A percentile compares a stretch with the other conserved stretches of the same genome.
Conservation (phyloP, 1,140 invertebrate genomes). For the Microplitis mediator region DNA sequence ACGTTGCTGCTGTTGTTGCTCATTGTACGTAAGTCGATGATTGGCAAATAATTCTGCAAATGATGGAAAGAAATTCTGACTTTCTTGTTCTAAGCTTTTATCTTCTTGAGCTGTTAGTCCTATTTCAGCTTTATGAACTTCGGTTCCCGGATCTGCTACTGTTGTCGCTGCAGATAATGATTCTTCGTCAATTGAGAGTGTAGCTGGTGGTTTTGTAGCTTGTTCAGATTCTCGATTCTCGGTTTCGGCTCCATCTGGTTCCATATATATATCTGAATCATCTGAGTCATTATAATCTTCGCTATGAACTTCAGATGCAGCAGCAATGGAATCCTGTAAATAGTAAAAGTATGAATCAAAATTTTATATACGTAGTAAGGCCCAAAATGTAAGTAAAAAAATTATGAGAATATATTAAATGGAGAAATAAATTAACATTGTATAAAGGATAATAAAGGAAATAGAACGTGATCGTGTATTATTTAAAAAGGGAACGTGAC, state of each 20-base stretch:
- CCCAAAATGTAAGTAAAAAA: too few species aligned
- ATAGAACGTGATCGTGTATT: neutral
- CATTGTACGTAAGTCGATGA: conserved; percentile 50
- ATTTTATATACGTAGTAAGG: too few species aligned
- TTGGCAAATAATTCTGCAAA: conserved; percentile 62
- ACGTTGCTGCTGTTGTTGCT: conserved; percentile 53
- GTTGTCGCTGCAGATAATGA: neutral
- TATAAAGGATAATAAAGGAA: neutral
- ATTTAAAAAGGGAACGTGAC: neutral
- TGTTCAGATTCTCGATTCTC: conserved; percentile 12
- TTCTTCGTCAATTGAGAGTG: neutral
- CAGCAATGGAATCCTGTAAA: conserved; percentile 55
- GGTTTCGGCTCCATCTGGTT: conserved; percentile 49
- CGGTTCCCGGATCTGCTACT: neutral
- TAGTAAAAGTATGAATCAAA: neutral
- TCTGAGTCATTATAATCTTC: conserved; percentile 51
- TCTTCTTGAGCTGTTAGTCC: conserved; percentile 33
- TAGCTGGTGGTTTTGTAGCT: neutral
- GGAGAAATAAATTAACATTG: too few species aligned
- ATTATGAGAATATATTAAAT: too few species aligned
- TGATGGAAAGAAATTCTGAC: conserved; percentile 63
- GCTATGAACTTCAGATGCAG: conserved; percentile 49
- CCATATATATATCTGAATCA: conserved; percentile 61
- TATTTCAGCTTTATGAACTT: conserved; percentile 14
- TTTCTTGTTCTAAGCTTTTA: conserved; percentile 56